Percentiles rank a stretch among this genome's conserved stretches.
Evolutionary conservation across 2,888 invertebrate genomes (phyloP).

Genomic region (Neuroscelio doddi): DNA sequence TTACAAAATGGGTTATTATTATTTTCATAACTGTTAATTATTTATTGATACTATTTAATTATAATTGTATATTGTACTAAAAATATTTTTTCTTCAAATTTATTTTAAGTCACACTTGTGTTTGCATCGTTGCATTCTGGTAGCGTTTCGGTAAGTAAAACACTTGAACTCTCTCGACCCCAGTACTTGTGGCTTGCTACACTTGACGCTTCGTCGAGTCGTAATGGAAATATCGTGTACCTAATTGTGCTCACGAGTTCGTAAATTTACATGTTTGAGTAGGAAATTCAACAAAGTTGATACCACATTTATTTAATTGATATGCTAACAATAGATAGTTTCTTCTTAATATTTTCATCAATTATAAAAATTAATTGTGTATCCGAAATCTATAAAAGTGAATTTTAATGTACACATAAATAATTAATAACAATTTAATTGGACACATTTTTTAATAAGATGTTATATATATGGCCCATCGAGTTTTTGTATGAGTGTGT

Average conservation of each 20-base stretch:
- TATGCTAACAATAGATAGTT: no score
- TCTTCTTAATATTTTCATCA: no score
- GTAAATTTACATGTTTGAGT: constrained; percentile 9
- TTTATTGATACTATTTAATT: no score
- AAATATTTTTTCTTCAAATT: no score
- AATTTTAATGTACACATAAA: neutral
- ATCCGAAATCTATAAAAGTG: no score
- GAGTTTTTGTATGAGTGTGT: no score
- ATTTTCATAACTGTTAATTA: no score
- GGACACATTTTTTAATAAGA: neutral
- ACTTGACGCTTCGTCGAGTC: constrained; percentile 44
- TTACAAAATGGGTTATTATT: no score
- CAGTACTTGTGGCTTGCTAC: constrained; percentile 39
- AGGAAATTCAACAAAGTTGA: neutral
- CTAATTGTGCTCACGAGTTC: constrained; percentile 27
- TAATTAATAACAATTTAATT: neutral
- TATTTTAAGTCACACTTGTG: constrained; percentile 1
- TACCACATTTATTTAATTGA: no score
- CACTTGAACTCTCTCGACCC: constrained; percentile 47
- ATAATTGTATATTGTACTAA: no score
- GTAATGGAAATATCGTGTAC: constrained; percentile 49
- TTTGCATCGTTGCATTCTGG: constrained; percentile 34
- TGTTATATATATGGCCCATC: no score
- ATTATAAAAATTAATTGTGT: no score
- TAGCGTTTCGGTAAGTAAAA: constrained; percentile 42